phyloP scores from a whole-genome alignment of 2,797 vertebrate species.

The Acanthurus lineatus region DNA sequence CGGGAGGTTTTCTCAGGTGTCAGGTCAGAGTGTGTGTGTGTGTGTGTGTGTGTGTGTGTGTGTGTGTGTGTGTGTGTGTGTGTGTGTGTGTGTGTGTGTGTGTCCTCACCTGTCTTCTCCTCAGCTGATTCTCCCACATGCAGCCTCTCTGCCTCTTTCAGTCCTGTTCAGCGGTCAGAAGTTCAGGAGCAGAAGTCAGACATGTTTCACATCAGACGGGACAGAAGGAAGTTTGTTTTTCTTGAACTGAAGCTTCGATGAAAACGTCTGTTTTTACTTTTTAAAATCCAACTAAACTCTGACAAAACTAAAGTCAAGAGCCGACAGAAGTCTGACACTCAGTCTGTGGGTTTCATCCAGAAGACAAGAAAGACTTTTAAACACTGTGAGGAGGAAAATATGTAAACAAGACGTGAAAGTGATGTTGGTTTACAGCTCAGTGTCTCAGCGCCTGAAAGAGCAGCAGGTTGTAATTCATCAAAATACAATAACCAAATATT shows the following conservation, averaged over 20 bases:
- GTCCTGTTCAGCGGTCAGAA: slow-evolving; percentile 69
- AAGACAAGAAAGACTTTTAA: background rate
- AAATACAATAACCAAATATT: background rate
- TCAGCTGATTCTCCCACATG: slow-evolving; percentile 22
- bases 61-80: slow-evolving; percentile 6
- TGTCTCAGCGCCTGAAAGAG: background rate
- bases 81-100: slow-evolving; percentile 3
- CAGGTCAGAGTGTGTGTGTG: slow-evolving; percentile 23
- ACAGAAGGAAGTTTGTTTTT: no score
- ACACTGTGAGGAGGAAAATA: background rate
- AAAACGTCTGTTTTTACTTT: no score
- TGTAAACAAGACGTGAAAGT: background rate
- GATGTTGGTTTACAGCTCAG: slow-evolving; percentile 8
- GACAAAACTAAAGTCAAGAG: no score
- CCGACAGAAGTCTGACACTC: no score
- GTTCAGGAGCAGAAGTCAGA: slow-evolving; percentile 16
- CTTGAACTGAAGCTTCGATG: no score
- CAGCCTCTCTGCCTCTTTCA: slow-evolving; percentile 55
- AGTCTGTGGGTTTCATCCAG: background rate
- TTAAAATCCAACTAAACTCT: no score
- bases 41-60: no score
- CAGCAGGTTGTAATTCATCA: background rate
- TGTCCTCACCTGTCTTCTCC: slow-evolving; percentile 62
- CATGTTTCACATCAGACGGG: background rate
- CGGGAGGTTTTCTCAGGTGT: slow-evolving; percentile 25